Conservation (phyloP, 2,113 vertebrate genomes). For the Nesogale talazaci region DNA sequence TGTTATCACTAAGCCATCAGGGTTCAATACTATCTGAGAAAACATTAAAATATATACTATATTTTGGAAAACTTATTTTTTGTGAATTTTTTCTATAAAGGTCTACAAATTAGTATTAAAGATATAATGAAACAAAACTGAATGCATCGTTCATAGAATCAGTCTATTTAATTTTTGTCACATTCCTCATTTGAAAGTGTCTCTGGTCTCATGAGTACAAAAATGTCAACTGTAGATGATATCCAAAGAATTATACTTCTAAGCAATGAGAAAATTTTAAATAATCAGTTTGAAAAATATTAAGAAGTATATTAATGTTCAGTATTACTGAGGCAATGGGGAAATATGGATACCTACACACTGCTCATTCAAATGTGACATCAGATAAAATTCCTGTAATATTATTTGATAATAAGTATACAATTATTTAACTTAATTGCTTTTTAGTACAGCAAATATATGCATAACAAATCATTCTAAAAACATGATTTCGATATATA, state of each 20-base stretch:
- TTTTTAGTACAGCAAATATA: not conserved
- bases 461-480: not conserved
- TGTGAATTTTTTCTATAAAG: slow-evolving; percentile 11
- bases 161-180: slow-evolving; percentile 14
- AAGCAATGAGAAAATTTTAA: not conserved
- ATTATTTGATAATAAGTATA: slow-evolving; percentile 36
- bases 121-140: slow-evolving; percentile 5
- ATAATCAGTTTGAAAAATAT: slow-evolving; percentile 7
- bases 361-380: not conserved
- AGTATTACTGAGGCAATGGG: not conserved
- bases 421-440: slow-evolving; percentile 33
- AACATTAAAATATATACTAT: slow-evolving; percentile 5
- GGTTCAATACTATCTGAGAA: no score
- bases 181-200: slow-evolving; percentile 21
- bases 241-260: slow-evolving; percentile 26
- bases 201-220: not conserved
- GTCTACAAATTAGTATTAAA: not conserved
- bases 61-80: slow-evolving; percentile 25
- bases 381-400: not conserved
- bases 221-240: not conserved
- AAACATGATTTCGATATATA: not conserved
- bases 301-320: not conserved
- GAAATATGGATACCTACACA: not conserved
- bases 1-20: no score
- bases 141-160: not conserved